Percentiles rank a stretch among this genome's conserved stretches.
phyloP scores from a whole-genome alignment of 2,888 invertebrate genomes.

The Junonia oenone region DNA sequence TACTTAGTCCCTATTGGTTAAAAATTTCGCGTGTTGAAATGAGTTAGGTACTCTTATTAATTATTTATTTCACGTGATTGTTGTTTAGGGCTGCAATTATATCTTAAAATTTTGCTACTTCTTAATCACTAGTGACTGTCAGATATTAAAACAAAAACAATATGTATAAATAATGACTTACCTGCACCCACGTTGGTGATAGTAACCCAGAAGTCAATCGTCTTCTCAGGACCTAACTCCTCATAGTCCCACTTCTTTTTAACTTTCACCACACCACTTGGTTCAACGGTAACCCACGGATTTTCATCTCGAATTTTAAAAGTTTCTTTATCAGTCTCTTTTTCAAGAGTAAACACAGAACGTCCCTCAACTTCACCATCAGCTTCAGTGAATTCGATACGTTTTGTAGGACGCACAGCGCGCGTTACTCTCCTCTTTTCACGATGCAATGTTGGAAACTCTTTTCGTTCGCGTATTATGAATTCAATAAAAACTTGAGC shows the following conservation, averaged over 20 bases:
- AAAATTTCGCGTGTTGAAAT: too few species aligned
- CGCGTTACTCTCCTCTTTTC: slow-evolving; percentile 90
- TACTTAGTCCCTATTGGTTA: too few species aligned
- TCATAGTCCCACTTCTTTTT: slow-evolving; percentile 99
- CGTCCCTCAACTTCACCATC: slow-evolving; percentile 93
- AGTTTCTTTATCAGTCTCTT: slow-evolving; percentile 94
- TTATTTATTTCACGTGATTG: too few species aligned
- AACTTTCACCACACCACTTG: slow-evolving; percentile 94
- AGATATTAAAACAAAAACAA: not conserved
- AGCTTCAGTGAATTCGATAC: slow-evolving; percentile 93
- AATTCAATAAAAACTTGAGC: slow-evolving; percentile 89
- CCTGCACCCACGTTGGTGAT: slow-evolving; percentile 94
- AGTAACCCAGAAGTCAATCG: slow-evolving; percentile 97
- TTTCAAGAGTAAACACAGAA: slow-evolving; percentile 92
- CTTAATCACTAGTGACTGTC: too few species aligned
- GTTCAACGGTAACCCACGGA: slow-evolving; percentile 95
- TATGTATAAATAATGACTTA: slow-evolving; percentile 68
- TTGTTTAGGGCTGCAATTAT: too few species aligned
- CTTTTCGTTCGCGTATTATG: slow-evolving; percentile 77
- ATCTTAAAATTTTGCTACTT: too few species aligned
- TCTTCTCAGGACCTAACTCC: slow-evolving; percentile 95
- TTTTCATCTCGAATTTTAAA: slow-evolving; percentile 96
- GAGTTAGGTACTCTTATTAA: too few species aligned
- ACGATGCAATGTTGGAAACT: slow-evolving; percentile 82
- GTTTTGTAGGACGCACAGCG: slow-evolving; percentile 95